A percentile compares a stretch with the other conserved stretches of the same genome.
Conservation (phyloP, 2,113 vertebrate genomes). For the Lutjanus erythropterus region DNA sequence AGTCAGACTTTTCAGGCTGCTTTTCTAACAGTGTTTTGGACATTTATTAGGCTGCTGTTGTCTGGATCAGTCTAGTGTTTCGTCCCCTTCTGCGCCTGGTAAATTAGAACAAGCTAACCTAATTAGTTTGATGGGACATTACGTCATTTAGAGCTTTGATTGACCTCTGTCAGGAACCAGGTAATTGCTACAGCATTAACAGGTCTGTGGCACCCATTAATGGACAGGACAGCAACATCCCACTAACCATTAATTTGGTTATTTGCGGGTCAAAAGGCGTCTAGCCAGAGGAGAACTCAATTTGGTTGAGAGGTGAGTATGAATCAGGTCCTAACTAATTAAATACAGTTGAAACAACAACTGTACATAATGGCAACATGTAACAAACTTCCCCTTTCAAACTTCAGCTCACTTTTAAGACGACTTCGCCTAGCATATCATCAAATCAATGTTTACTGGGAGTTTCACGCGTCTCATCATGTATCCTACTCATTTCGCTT, state of each 20-base stretch:
- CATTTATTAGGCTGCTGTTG: not conserved
- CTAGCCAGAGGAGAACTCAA: not conserved
- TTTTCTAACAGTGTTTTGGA: not conserved
- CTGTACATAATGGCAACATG: too few species aligned
- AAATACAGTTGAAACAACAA: too few species aligned
- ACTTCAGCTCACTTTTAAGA: too few species aligned
- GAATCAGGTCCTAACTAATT: too few species aligned
- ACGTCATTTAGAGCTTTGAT: conserved; percentile 18
- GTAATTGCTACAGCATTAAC: conserved; percentile 24
- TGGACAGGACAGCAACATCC: not conserved
- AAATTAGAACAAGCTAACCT: conserved; percentile 48
- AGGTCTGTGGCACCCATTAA: conserved; percentile 24
- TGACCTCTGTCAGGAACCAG: conserved; percentile 58
- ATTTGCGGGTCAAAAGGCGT: not conserved
- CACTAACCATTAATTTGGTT: not conserved
- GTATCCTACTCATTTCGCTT: too few species aligned
- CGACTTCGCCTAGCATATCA: too few species aligned
- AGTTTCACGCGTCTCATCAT: too few species aligned
- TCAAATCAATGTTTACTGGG: too few species aligned
- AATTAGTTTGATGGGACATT: conserved; percentile 41
- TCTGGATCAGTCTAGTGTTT: conserved; percentile 3
- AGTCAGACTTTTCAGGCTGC: conserved; percentile 1
- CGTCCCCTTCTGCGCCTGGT: conserved; percentile 6
- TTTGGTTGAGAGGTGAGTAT: not conserved
- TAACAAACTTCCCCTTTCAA: too few species aligned